Base-by-base conservation (phyloP, 2,888 invertebrate species). In the Drosophila maculinotata region DNA sequence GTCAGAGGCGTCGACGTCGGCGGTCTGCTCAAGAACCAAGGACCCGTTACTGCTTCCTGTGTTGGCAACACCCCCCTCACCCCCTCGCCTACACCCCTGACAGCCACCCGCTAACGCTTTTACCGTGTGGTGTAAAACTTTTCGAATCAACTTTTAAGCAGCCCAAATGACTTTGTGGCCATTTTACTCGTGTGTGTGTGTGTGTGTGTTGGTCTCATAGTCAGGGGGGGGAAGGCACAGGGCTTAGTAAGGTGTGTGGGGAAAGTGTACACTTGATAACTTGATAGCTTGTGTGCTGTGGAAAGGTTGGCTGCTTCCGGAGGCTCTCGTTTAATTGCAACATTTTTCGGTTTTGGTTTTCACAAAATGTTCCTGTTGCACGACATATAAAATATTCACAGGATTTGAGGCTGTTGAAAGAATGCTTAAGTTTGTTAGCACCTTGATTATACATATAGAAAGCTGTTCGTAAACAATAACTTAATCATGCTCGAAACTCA, bases 141-240 rank as follows among this genome's bases (percentile, higher is more conserved):
- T 88, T 86, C 79, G 79, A 78, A 88, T 84, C 84, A 83, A 86
- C 84, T 86, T 82, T 82, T 84, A 84, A 84, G 83, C 81, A 72
- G 78, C 79, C 70, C 79, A 82, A 85, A 83, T 83, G 88, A 86
- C 79, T 86, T 70, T 79, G 79, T 49, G 87, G 83, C 83, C 69
- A 76, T 79, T 70, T 48, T 38, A 62, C 69, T 65, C 38, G 44
- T 41, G 45, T 67, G 36, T 58, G 45, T 20, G 30, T 31, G 30
- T 1, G 44, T 35, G 33, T 33, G 33, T 15, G 5, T 9, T 14
- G 15, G 20, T 20, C 20, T 64, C 31, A 45, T 48, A 57, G 20
- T 10, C 36, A 30, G 36, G 12, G 38, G 1, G 28, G 23, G 7
- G 7, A n/a, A n/a, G n/a, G n/a, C n/a, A n/a, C n/a, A n/a, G 3